Percentiles rank a stretch among this genome's conserved stretches.
Evolutionary conservation across 2,113 vertebrate genomes (phyloP).

Genomic region (Paralichthys olivaceus): DNA sequence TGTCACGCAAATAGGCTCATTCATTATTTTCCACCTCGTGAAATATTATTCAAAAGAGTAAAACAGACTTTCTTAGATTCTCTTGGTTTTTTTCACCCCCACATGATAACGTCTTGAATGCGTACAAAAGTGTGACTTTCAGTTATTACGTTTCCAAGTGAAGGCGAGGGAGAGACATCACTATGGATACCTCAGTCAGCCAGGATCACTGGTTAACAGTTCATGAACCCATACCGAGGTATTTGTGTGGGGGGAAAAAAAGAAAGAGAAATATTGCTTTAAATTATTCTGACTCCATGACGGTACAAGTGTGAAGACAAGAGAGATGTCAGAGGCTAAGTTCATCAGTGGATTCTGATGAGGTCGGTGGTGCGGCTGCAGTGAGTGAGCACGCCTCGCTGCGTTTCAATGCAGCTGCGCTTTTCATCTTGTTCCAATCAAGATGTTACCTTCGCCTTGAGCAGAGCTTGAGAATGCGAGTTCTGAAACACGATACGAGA

Average conservation of each 20-base stretch:
- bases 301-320: slow-evolving; percentile 72
- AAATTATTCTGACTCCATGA: slow-evolving; percentile 67
- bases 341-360: slow-evolving; percentile 81
- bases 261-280: slow-evolving; percentile 60
- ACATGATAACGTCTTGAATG: not conserved
- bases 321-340: slow-evolving; percentile 81
- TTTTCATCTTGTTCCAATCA: slow-evolving; percentile 81
- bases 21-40: not conserved
- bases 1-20: not conserved
- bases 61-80: not conserved
- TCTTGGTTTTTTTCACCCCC: slow-evolving; percentile 1
- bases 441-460: slow-evolving; percentile 72
- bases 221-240: slow-evolving; percentile 18
- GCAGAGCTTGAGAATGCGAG: slow-evolving; percentile 28
- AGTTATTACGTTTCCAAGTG: slow-evolving; percentile 36
- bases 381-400: slow-evolving; percentile 74
- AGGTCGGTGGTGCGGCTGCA: slow-evolving; percentile 72
- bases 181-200: slow-evolving; percentile 22
- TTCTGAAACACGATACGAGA: slow-evolving; percentile 35
- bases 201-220: slow-evolving; percentile 22
- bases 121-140: slow-evolving; percentile 10
- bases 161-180: slow-evolving; percentile 28
- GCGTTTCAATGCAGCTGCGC: slow-evolving; percentile 75
- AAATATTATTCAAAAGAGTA: not conserved
- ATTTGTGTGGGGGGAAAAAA: slow-evolving; percentile 1